phyloP scores from a whole-genome alignment of 2,113 vertebrate genomes.

The Gymnarchus niloticus region DNA sequence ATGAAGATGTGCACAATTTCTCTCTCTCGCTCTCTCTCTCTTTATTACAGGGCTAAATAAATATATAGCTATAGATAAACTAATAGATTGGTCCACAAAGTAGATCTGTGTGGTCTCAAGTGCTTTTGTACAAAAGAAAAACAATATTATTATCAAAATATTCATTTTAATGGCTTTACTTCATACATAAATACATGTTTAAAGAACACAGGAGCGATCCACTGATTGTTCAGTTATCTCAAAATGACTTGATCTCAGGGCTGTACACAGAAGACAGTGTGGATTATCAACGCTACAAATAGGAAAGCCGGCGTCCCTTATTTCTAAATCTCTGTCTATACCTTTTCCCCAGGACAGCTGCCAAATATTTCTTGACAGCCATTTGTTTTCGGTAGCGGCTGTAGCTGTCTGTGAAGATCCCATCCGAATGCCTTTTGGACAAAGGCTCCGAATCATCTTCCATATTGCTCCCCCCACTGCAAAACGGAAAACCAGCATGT shows the following conservation, averaged over 20 bases:
- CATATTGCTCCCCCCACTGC: slow-evolving; percentile 62
- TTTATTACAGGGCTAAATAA: slow-evolving; percentile 51
- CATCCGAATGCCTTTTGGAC: slow-evolving; percentile 94
- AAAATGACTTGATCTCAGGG: slow-evolving; percentile 76
- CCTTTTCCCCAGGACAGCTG: slow-evolving; percentile 98
- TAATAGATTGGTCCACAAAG: slow-evolving; percentile 87
- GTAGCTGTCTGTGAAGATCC: slow-evolving; percentile 99
- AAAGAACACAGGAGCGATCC: slow-evolving; percentile 81
- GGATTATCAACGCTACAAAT: slow-evolving; percentile 83
- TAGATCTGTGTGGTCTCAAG: slow-evolving; percentile 88
- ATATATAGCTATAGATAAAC: slow-evolving; percentile 71
- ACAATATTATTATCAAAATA: slow-evolving; percentile 99
- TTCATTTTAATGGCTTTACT: slow-evolving; percentile 98
- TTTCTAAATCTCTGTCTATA: slow-evolving; percentile 99
- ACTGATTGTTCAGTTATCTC: slow-evolving; percentile 81
- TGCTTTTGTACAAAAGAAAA: slow-evolving; percentile 96
- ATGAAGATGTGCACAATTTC: slow-evolving; percentile 70
- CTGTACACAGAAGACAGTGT: slow-evolving; percentile 67
- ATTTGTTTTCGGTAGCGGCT: slow-evolving; percentile 99
- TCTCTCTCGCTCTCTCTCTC: slow-evolving; percentile 56
- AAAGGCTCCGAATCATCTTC: slow-evolving; percentile 83
- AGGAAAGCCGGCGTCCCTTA: slow-evolving; percentile 94
- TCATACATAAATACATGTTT: slow-evolving; percentile 99
- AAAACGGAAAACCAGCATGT: slow-evolving; percentile 32
- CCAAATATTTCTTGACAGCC: slow-evolving; percentile 99